phyloP scores from a whole-genome alignment of 2,797 vertebrate genomes.

The Sebastes reedi region DNA sequence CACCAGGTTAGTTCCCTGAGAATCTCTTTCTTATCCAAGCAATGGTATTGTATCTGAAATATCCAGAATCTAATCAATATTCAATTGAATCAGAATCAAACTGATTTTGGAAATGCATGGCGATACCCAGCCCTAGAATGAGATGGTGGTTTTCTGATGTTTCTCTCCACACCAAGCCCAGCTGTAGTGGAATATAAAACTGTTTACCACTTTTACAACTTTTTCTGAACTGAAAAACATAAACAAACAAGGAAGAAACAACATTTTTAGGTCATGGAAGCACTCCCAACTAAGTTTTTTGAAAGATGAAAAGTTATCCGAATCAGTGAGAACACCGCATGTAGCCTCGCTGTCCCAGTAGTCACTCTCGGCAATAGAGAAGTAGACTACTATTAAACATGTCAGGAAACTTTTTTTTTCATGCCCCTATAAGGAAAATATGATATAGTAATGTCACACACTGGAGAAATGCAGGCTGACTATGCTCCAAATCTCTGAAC shows the following conservation, averaged over 20 bases:
- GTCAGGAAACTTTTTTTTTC: constrained; percentile 36
- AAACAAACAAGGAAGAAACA: constrained; percentile 29
- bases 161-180: not conserved
- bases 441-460: constrained; percentile 30
- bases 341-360: not conserved
- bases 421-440: constrained; percentile 42
- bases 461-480: not conserved
- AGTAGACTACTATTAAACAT: constrained; percentile 43
- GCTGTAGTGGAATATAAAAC: constrained; percentile 22
- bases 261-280: constrained; percentile 34
- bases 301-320: constrained; percentile 36
- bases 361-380: constrained; percentile 32
- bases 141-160: not conserved
- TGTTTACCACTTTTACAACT: constrained; percentile 23
- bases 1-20: not conserved
- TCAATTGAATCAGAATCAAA: not conserved
- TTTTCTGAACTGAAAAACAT: constrained; percentile 19
- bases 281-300: constrained; percentile 25
- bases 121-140: not conserved
- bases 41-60: not conserved
- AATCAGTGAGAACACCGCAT: constrained; percentile 8
- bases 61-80: not conserved
- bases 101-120: not conserved
- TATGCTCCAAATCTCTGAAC: not conserved
- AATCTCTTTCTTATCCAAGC: not conserved